Evolutionary conservation across 2,888 invertebrate species (phyloP), one percentile per base, ranked within the genome.

Genomic region (Lasius fuliginosus): DNA sequence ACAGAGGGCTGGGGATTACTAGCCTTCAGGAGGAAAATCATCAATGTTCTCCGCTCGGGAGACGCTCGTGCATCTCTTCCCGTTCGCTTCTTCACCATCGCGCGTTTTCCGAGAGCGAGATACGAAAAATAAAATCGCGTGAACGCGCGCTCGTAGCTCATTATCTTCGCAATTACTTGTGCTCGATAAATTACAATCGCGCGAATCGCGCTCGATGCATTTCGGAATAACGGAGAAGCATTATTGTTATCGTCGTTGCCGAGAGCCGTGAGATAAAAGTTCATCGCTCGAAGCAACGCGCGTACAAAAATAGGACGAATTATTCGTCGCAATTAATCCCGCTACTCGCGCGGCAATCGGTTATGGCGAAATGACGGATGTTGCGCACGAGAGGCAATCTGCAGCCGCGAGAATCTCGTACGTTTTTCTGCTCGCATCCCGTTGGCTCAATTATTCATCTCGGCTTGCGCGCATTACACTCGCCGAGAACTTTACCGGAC

Each of bases 401-500:
- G 71, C 42, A 69, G 33, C 56, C 12, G 65, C 56, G 27, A n/a
- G 62, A 33, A n/a, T 12, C 23, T 23, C 49, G 73, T 56, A 12
- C 56, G 27, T 40, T 56, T 40, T 56, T 74, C 76, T 79, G 76
- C 15, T 36, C 68, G 81, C 69, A 56, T 76, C 82, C 76, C 81
- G 76, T 81, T 77, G 76, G 27, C 69, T 89, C 86, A 86, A 89
- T 89, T 88, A 89, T 89, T 87, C 88, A 87, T 89, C 84, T 89
- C 83, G 62, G 79, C 79, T 56, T 42, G 76, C 69, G 67, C 36
- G n/a, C 56, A 33, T 73, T 49, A 75, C 68, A 64, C 56, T 42
- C 64, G 64, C n/a, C 75, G 67, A 36, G 53, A 87, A 89, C 74
- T 87, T 85, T 79, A 30, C 77, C 30, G n/a, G 9, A 23, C 42